Conservation (phyloP, 1,140 invertebrate genomes). For the Lepidotrigona ventralis region DNA sequence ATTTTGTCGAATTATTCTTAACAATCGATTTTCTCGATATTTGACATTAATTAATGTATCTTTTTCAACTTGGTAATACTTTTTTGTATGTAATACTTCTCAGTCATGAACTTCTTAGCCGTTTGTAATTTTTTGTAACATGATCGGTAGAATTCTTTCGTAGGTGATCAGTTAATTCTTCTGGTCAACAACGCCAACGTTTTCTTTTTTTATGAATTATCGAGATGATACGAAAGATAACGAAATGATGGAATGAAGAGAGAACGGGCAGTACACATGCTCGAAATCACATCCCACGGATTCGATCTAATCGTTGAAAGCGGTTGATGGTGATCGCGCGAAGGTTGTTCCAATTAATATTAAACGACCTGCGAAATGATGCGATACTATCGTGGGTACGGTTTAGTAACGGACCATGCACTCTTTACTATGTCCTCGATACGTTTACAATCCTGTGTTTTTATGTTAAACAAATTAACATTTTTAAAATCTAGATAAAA, state of each 20-base stretch:
- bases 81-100: neutral
- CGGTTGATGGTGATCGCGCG: slow-evolving; percentile 57
- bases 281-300: slow-evolving; percentile 54
- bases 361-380: slow-evolving; percentile 59
- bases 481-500: neutral
- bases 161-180: neutral
- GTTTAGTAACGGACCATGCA: slow-evolving; percentile 2
- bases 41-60: too few relatives aligned
- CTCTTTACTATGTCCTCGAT: slow-evolving; percentile 15
- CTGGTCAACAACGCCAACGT: too few relatives aligned
- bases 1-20: too few relatives aligned
- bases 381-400: slow-evolving; percentile 12
- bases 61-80: too few relatives aligned
- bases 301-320: slow-evolving; percentile 60
- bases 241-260: neutral
- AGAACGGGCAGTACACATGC: neutral
- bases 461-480: neutral
- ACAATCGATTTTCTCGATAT: too few relatives aligned
- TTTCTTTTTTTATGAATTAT: neutral
- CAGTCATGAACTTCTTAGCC: neutral
- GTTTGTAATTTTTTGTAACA: too few relatives aligned
- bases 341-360: slow-evolving; percentile 73
- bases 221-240: neutral
- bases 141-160: neutral
- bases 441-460: neutral